These are phyloP conservation scores for Sialia sialis DNA, from an alignment of 2,113 vertebrate genomes.

Conservation along the genomic window DNA sequence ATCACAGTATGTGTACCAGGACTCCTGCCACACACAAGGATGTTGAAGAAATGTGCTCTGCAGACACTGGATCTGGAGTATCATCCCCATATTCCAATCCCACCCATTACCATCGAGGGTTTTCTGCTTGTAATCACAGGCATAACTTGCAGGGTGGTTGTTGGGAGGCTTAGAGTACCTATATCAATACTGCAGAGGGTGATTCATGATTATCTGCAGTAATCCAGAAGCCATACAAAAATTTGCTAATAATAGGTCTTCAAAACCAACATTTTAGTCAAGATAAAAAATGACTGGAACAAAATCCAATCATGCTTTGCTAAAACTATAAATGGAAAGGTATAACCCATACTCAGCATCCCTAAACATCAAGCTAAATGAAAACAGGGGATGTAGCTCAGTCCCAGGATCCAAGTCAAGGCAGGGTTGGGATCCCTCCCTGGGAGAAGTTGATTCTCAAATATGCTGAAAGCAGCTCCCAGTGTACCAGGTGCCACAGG, in stretches of 20 bases:
- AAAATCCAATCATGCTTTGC: constrained; percentile 31
- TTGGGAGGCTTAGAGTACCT: constrained; percentile 33
- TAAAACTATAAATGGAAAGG: constrained; percentile 60
- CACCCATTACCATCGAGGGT: neutral
- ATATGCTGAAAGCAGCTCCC: neutral
- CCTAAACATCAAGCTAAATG: neutral
- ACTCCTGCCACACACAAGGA: neutral
- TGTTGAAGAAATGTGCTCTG: neutral
- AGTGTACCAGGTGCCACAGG: neutral
- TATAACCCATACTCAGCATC: constrained; percentile 43
- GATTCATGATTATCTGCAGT: constrained; percentile 64
- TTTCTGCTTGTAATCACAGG: neutral
- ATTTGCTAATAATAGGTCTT: constrained; percentile 62
- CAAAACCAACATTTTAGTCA: constrained; percentile 47
- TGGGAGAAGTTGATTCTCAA: neutral
- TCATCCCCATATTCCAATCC: neutral
- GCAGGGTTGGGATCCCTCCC: neutral
- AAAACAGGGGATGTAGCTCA: constrained; percentile 23
- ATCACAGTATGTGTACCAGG: neutral
- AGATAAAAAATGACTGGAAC: constrained; percentile 48
- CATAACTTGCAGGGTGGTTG: neutral
- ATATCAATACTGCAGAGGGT: constrained; percentile 66
- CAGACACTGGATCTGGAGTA: neutral
- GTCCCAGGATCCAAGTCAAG: neutral
- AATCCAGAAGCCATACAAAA: constrained; percentile 59